Conservation (phyloP, 1,140 invertebrate genomes). For the Nasonia vitripennis region DNA sequence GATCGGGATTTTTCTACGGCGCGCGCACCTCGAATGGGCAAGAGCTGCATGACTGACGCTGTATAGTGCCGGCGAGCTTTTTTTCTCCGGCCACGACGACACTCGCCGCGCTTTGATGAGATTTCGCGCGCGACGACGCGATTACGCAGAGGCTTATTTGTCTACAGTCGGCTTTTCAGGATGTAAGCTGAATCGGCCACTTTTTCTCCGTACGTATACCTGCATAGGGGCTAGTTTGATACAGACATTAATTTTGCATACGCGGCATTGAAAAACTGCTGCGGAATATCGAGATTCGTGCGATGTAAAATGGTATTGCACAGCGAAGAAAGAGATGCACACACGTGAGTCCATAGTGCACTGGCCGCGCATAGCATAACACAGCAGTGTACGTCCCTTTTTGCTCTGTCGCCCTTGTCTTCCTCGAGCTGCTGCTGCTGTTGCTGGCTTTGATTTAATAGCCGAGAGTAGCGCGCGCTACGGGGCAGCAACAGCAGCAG, state of each 20-base stretch:
- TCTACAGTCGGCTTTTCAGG: not conserved
- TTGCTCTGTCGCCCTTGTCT: slow-evolving; percentile 56
- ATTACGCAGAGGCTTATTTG: not conserved
- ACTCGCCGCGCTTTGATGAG: not conserved
- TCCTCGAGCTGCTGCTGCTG: slow-evolving; percentile 39
- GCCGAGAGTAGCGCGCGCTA: slow-evolving; percentile 50
- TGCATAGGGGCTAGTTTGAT: not conserved
- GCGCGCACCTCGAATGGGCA: not conserved
- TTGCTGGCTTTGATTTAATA: slow-evolving; percentile 63
- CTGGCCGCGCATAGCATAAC: not conserved
- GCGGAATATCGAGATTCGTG: not conserved
- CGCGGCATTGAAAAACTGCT: not conserved
- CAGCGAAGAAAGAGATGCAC: too few relatives aligned
- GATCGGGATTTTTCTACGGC: not conserved
- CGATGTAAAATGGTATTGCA: not conserved
- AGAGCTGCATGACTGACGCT: not conserved
- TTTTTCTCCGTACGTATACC: not conserved
- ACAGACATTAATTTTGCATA: not conserved
- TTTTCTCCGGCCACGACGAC: not conserved
- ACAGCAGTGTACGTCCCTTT: slow-evolving; percentile 46
- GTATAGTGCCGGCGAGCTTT: not conserved
- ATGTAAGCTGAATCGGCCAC: not conserved
- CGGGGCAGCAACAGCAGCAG: not conserved
- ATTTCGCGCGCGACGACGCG: not conserved
- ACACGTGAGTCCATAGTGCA: not conserved